Percentiles rank a stretch among this genome's conserved stretches.
Evolutionary conservation across 1,140 invertebrate genomes (phyloP).

Genomic region (Apis cerana): DNA sequence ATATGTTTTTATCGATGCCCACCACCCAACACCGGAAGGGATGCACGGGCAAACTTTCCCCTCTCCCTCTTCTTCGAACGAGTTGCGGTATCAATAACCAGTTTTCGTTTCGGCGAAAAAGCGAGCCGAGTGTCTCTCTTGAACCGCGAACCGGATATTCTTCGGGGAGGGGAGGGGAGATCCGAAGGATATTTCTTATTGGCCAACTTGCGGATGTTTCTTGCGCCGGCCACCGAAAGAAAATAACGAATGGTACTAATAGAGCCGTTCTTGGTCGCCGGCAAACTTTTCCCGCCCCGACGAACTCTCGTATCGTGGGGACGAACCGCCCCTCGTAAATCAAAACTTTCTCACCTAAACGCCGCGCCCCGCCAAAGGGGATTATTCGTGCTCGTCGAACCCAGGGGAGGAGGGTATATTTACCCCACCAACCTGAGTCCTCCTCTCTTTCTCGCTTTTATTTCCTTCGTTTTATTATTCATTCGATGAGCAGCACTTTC

Average conservation of each 20-base stretch:
- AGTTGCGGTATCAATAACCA: constrained; percentile 70
- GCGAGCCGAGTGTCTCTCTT: constrained; percentile 52
- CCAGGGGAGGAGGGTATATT: background rate
- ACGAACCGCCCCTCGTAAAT: constrained; percentile 58
- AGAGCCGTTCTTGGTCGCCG: constrained; percentile 64
- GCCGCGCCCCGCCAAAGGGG: background rate
- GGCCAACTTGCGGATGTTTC: constrained; percentile 54
- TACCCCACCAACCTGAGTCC: background rate
- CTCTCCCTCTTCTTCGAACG: background rate
- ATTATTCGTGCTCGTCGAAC: constrained; percentile 49
- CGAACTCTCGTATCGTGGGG: constrained; percentile 43
- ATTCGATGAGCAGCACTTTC: no score
- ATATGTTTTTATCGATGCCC: constrained; percentile 70
- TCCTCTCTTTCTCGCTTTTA: background rate
- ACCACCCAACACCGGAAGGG: constrained; percentile 30
- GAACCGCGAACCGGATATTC: constrained; percentile 65
- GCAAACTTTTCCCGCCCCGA: constrained; percentile 54
- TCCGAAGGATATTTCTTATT: constrained; percentile 30
- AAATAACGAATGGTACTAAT: constrained; percentile 72
- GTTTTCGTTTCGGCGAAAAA: constrained; percentile 64
- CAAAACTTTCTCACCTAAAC: constrained; percentile 68
- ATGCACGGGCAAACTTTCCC: constrained; percentile 52
- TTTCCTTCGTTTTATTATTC: background rate
- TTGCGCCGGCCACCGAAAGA: constrained; percentile 48
- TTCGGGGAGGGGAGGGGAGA: background rate